These are phyloP conservation scores for Acanthococcus lagerstroemiae DNA, from an alignment of 2,888 invertebrate species.

Conservation along the genomic window DNA sequence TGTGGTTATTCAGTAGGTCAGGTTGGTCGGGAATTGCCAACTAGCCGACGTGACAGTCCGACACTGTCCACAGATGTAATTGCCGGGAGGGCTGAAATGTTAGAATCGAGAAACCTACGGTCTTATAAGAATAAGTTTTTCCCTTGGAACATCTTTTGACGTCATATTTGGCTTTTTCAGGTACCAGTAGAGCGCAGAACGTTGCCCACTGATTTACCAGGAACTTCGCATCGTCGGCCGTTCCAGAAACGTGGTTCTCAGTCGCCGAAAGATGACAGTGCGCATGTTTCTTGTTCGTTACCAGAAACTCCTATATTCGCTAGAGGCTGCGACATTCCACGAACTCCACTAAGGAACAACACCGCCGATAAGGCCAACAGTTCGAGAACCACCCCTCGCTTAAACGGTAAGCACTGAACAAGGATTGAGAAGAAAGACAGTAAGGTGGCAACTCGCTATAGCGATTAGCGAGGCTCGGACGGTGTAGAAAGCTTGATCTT, in stretches of 20 bases:
- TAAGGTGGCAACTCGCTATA: no score
- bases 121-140: no score
- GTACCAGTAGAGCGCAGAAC: conserved; percentile 55
- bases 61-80: no score
- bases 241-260: conserved; percentile 43
- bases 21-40: no score
- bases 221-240: conserved; percentile 47
- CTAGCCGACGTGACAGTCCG: no score
- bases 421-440: no score
- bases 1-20: no score
- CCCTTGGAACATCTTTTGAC: no score
- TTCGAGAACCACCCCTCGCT: conserved; percentile 34
- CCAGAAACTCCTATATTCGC: conserved; percentile 85
- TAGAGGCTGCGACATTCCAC: conserved; percentile 70
- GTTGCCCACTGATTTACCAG: conserved; percentile 58
- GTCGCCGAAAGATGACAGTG: conserved; percentile 44
- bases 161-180: conserved; percentile 37
- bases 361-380: conserved; percentile 48
- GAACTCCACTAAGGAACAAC: conserved; percentile 64
- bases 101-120: no score
- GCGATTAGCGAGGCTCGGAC: no score
- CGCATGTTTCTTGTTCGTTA: conserved; percentile 75
- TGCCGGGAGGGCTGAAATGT: no score
- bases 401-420: conserved; percentile 25
- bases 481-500: no score